Base-by-base conservation (phyloP, 2,113 vertebrate species). In the Macheiramphus alcinus region DNA sequence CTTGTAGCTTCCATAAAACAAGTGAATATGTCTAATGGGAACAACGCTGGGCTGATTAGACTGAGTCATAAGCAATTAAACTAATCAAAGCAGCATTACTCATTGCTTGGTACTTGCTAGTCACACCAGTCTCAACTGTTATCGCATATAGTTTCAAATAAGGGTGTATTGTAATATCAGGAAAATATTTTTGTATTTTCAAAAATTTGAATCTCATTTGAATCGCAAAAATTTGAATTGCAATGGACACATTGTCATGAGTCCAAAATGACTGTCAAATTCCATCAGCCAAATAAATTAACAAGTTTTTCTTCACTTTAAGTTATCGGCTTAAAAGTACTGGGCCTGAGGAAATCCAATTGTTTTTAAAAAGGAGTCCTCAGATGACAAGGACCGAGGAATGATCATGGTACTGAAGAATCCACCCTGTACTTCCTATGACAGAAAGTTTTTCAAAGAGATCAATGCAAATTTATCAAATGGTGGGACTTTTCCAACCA, bases 311-410 rank as follows among this genome's bases (percentile, higher is more conserved):
- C 25, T 59, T 79, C 38, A 22, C 43, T 87, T 73, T 11, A 66
- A 55, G 16, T 23, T 93, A 63, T 18, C 47, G 55, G 31, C 59
- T 90, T 90, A 45, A 85, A 86, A 96, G 53, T 18, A 14, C 19
- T 9, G 48, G 32, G 11, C 15, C 34, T 86, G 63, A 84, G 45
- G n/a, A 87, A 85, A 56, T 68, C 7, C 40, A 76, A 10, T 31
- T 72, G 3, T n/a, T 88, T 79, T 71, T 48, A 23, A 34, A 81
- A 86, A 61, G n/a, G 10, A 53, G 27, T 67, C 23, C 38, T 90
- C 34, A 78, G 12, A 48, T 34, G n/a, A 58, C 26, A 36, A 79
- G 26, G 10, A 48, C 7, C 0, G 0, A 62, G 38, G n/a, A 61
- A 53, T 13, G 16, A 32, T 13, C 11, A 12, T 4, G 10, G 11